Evolutionary conservation across 2,113 vertebrate species (phyloP).

Genomic region (Pelobates fuscus): DNA sequence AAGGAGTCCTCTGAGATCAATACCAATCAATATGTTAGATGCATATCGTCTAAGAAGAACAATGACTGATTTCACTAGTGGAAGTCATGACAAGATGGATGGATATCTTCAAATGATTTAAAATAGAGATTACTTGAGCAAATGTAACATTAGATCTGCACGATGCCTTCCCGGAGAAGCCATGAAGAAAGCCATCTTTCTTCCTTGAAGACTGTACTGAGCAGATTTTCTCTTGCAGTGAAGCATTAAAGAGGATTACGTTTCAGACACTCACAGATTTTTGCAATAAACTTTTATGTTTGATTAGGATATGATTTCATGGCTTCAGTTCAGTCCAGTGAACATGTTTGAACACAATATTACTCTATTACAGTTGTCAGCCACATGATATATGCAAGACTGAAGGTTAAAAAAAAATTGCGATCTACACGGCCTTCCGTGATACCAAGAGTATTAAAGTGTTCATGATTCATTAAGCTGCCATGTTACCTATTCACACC

Average conservation of each 20-base stretch:
- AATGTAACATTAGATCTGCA: constrained; percentile 40
- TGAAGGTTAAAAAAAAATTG: not conserved
- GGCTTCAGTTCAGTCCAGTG: constrained; percentile 38
- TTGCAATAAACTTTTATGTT: constrained; percentile 39
- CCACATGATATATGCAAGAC: constrained; percentile 17
- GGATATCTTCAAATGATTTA: constrained; percentile 30
- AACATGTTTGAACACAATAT: constrained; percentile 32
- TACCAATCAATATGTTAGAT: constrained; percentile 2
- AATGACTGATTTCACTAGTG: constrained; percentile 5
- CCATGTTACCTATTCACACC: not conserved
- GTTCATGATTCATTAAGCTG: constrained; percentile 12
- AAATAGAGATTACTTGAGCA: constrained; percentile 32
- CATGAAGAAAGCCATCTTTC: constrained; percentile 32
- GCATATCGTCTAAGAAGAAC: not conserved
- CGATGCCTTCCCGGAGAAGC: constrained; percentile 15
- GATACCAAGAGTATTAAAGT: not conserved
- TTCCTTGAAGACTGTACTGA: constrained; percentile 29
- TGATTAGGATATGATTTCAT: constrained; percentile 47
- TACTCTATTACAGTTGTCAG: constrained; percentile 20
- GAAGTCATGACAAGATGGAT: constrained; percentile 26
- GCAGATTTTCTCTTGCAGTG: constrained; percentile 34
- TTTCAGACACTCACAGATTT: constrained; percentile 24
- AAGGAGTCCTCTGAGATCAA: constrained; percentile 22
- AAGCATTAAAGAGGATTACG: constrained; percentile 48
- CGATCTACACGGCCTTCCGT: not conserved